Conservation (phyloP, 2,888 invertebrate species). For the Lochmaea crataegi region DNA sequence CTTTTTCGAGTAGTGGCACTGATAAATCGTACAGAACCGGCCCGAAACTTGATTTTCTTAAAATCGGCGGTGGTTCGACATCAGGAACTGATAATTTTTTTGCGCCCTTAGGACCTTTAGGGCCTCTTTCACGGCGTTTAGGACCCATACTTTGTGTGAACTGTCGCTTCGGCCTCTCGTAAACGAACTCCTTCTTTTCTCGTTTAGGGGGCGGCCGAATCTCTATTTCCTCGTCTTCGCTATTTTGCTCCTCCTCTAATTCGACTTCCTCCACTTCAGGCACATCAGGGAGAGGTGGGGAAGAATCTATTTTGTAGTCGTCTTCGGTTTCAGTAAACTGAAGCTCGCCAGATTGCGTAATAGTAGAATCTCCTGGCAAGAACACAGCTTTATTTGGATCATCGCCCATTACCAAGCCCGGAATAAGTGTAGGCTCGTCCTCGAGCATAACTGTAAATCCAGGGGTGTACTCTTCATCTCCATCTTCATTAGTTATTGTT, state of each 20-base stretch:
- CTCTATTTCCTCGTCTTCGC: slow-evolving; percentile 54
- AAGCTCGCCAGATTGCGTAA: slow-evolving; percentile 62
- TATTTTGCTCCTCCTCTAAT: slow-evolving; percentile 58
- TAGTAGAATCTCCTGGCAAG: slow-evolving; percentile 63
- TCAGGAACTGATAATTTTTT: slow-evolving; percentile 35
- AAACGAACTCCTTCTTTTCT: slow-evolving; percentile 57
- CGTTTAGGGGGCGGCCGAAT: slow-evolving; percentile 51
- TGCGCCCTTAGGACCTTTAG: slow-evolving; percentile 53
- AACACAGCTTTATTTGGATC: slow-evolving; percentile 66
- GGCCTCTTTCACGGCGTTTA: slow-evolving; percentile 59
- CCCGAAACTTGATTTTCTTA: slow-evolving; percentile 34
- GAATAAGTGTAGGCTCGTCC: slow-evolving; percentile 82
- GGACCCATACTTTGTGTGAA: slow-evolving; percentile 59
- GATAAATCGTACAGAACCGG: slow-evolving; percentile 55
- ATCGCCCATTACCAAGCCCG: slow-evolving; percentile 80
- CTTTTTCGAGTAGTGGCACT: slow-evolving; percentile 59
- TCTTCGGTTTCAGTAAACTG: slow-evolving; percentile 63
- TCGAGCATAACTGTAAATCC: slow-evolving; percentile 84
- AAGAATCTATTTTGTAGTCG: slow-evolving; percentile 62
- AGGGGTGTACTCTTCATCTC: slow-evolving; percentile 79
- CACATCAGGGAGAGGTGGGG: slow-evolving; percentile 51
- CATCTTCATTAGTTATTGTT: slow-evolving; percentile 77
- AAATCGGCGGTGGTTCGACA: slow-evolving; percentile 21
- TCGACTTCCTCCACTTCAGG: slow-evolving; percentile 52
- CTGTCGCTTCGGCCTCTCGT: slow-evolving; percentile 61